These are phyloP conservation scores for Bombus polaris DNA, from an alignment of 1,140 invertebrate genomes.

Conservation along the genomic window DNA sequence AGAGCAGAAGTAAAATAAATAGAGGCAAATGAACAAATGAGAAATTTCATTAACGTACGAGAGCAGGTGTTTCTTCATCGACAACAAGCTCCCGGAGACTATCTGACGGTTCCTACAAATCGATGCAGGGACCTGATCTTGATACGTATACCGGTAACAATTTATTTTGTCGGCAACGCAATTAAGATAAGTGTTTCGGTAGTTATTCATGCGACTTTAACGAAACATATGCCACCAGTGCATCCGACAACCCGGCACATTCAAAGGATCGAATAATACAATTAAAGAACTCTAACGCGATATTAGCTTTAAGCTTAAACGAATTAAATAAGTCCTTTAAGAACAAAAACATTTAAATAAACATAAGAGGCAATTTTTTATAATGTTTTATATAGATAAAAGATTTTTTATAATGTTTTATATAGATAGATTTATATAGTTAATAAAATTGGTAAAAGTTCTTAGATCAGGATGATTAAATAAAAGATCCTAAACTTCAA, in stretches of 20 bases:
- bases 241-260: neutral
- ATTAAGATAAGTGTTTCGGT: conserved; percentile 17
- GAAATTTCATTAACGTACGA: neutral
- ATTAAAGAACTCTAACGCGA: no score
- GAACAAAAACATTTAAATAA: neutral
- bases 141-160: conserved; percentile 10
- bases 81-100: neutral
- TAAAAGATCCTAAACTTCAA: neutral
- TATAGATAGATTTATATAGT: no score
- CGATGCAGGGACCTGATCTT: conserved; percentile 15
- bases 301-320: neutral
- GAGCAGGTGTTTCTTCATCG: conserved; percentile 21
- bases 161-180: conserved; percentile 6
- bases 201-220: neutral
- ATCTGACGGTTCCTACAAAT: conserved; percentile 20
- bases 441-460: no score
- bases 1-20: no score
- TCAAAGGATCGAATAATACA: neutral
- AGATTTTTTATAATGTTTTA: no score
- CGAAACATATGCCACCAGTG: neutral
- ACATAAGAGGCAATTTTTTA: neutral
- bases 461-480: no score
- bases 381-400: no score
- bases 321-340: neutral
- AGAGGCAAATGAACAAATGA: neutral